Base-by-base conservation (phyloP, 2,888 invertebrate species). In the Chymomyza caudatula region DNA sequence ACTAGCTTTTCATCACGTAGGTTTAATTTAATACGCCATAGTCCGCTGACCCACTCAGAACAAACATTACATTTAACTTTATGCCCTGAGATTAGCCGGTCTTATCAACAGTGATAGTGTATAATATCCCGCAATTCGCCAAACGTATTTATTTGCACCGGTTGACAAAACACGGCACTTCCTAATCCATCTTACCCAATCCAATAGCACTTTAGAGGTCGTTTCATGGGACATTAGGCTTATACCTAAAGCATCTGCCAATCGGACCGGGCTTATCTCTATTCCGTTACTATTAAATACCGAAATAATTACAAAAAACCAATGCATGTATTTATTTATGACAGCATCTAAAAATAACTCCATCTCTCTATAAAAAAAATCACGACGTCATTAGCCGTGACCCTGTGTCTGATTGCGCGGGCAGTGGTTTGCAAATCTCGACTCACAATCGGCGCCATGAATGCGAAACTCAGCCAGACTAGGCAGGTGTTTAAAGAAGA, bases 401-500 rank as follows among this genome's bases (percentile, higher is more conserved):
- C 3, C 56, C 37, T 44, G 23, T 4, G 80, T 81, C 0, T 23
- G 22, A 58, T 81, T 86, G 2, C 64, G 60, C 4, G 85, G 86
- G 56, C 89, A 89, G 44, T 84, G 92, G 55, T 91, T 89, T 62
- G 91, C 92, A 85, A 93, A 93, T 76, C 92, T 91, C 56, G 90
- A 88, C 85, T 95, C 94, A 88, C 95, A 95, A 69, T 90, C 86
- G 74, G 92, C 92, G 37, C 93, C 93, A 76, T 93, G 91, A 23
- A 91, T 88, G 43, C 92, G 91, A 79, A 94, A 92, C 88, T 94
- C 93, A 11, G 92, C 90, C 20, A 92, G 80, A 3, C 91, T 91
- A 69, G 95, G 95, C 75, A 95, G 90, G 91, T 93, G 92, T 76
- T 92, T 91, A 85, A 93, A 94, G 88, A 94, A 91, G 6, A 89